phyloP scores from a whole-genome alignment of 2,797 vertebrate genomes.

The Etheostoma perlongum region DNA sequence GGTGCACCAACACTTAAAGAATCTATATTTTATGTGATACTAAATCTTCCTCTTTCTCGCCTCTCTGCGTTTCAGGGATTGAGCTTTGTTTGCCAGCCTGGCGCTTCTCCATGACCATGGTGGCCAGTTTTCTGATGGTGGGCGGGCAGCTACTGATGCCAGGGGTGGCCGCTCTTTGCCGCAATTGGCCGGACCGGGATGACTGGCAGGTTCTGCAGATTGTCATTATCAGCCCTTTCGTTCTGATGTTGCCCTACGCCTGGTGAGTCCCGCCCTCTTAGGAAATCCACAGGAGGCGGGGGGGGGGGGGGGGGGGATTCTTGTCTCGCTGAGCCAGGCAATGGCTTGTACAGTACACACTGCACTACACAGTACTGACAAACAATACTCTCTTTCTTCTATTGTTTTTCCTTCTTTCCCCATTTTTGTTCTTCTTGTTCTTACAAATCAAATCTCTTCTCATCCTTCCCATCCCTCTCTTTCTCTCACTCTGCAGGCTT shows the following conservation, averaged over 20 bases:
- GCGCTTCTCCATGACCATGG: constrained; percentile 98
- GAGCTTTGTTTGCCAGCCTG: constrained; percentile 94
- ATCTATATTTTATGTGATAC: constrained; percentile 16
- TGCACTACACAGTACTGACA: constrained; percentile 52
- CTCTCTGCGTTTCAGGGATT: constrained; percentile 85
- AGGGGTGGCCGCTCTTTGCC: constrained; percentile 93
- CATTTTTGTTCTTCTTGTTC: constrained; percentile 27
- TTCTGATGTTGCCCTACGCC: constrained; percentile 94
- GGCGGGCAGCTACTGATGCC: constrained; percentile 97
- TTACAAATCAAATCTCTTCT: constrained; percentile 49
- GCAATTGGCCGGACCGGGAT: constrained; percentile 91
- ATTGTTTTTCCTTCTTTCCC: constrained; percentile 47
- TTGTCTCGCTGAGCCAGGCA: constrained; percentile 70
- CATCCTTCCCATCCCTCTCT: constrained; percentile 8
- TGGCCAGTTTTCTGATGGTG: constrained; percentile 95
- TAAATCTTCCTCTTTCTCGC: constrained; percentile 6
- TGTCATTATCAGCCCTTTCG: constrained; percentile 95
- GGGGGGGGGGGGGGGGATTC: constrained; percentile 11
- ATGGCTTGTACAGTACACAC: constrained; percentile 75
- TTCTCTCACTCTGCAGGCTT: constrained; percentile 82
- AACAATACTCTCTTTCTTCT: constrained; percentile 77
- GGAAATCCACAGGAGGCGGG: constrained; percentile 49
- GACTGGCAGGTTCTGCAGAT: constrained; percentile 98
- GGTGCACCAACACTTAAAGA: neutral
- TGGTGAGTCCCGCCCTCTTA: constrained; percentile 88